Base-by-base conservation (phyloP, 2,888 invertebrate species). In the Rhagonycha lutea region DNA sequence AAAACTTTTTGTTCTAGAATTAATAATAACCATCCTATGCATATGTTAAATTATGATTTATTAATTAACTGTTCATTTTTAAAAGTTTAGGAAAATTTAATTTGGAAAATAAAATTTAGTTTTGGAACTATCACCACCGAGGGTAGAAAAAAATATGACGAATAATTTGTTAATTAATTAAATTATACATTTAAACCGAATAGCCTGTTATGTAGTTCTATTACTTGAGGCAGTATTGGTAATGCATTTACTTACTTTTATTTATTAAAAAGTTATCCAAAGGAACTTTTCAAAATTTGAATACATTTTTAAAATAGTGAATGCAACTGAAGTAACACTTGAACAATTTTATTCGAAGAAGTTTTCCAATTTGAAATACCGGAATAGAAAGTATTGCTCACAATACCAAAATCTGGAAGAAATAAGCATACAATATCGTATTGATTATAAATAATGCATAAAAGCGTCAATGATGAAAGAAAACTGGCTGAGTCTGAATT, bases 401-500 rank as follows among this genome's bases (percentile, higher is more conserved):
- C 7, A 9, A 28, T 47, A 47, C 12, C 47, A n/a, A 47, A 47
- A 47, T 47, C 47, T 47, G 47, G n/a, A 47, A 47, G 47, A 47
- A 47, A 47, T 47, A 47, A 47, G 47, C 47, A 47, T 47, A 47
- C 47, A 47, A 47, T 47, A 47, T 47, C 47, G 47, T 47, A 47
- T 47, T 47, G 47, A 47, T 47, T 47, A 47, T 47, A 47, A 65
- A 65, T 65, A 23, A 65, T 65, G 23, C 28, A 71, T 63, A 28
- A 62, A 29, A 63, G 47, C 62, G 47, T 32, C 68, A 61, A 72
- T 68, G 60, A 60, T 26, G 68, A 72, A 72, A 68, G 68, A 68
- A 73, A 73, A 73, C 72, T 29, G 73, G 68, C 70, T 71, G 70
- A 60, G 70, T 71, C 70, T 62, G 69, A 76, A 63, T 26, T 68